These are phyloP conservation scores for Zaprionus capensis DNA, from an alignment of 1,140 invertebrate genomes.

Conservation along the genomic window DNA sequence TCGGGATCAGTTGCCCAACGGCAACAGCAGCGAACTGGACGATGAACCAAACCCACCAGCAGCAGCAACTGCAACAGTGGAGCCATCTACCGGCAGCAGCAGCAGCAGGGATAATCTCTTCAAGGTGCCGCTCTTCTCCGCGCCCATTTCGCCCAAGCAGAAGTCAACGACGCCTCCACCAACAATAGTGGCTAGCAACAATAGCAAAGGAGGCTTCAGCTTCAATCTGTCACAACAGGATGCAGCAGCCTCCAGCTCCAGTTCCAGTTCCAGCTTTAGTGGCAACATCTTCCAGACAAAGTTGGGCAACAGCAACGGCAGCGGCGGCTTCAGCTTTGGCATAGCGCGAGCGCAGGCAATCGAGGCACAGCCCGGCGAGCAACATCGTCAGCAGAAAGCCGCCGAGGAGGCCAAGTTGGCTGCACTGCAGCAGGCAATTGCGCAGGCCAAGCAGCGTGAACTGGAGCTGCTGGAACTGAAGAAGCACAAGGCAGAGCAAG, in stretches of 20 bases:
- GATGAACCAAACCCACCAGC: not conserved
- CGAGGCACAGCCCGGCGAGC: not conserved
- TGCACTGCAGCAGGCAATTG: slow-evolving; percentile 58
- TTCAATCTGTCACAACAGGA: not conserved
- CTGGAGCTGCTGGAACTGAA: slow-evolving; percentile 52
- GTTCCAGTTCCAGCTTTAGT: not conserved
- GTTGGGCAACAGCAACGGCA: not conserved
- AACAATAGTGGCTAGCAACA: not conserved
- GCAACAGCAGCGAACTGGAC: slow-evolving; percentile 1
- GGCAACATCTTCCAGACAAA: slow-evolving; percentile 25
- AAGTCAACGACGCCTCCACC: slow-evolving; percentile 27
- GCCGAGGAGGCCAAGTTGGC: slow-evolving; percentile 50
- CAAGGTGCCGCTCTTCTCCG: slow-evolving; percentile 57
- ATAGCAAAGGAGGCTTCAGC: slow-evolving; percentile 6
- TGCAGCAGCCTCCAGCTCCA: not conserved
- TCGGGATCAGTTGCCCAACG: slow-evolving; percentile 69
- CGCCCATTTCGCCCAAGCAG: slow-evolving; percentile 42
- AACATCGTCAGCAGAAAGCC: slow-evolving; percentile 15
- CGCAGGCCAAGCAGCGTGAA: slow-evolving; percentile 53
- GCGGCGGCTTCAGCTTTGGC: slow-evolving; percentile 18
- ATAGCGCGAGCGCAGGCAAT: not conserved
- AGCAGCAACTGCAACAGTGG: not conserved
- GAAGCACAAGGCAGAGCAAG: slow-evolving; percentile 29
- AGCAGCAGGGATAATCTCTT: slow-evolving; percentile 51
- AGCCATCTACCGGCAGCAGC: not conserved